Percentiles rank a stretch among this genome's conserved stretches.
Evolutionary conservation across 2,888 invertebrate species (phyloP).

Genomic region (Coleophora deauratella): DNA sequence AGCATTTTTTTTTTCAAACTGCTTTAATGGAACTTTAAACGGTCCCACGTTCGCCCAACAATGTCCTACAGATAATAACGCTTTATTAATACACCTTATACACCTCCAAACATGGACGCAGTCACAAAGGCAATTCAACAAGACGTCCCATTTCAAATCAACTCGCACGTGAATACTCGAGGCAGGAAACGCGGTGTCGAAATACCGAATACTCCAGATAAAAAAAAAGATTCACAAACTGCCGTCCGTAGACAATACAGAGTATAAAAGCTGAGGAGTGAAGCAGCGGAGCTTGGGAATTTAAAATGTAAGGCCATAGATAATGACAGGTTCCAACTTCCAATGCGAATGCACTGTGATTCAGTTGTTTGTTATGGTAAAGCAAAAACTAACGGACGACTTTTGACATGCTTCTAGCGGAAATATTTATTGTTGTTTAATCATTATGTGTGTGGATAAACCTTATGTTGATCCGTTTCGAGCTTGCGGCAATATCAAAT

Average conservation of each 20-base stretch:
- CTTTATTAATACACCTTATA: slow-evolving; percentile 52
- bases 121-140: slow-evolving; percentile 66
- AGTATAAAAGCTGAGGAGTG: slow-evolving; percentile 37
- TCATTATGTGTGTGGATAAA: too few relatives aligned
- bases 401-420: background rate
- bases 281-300: slow-evolving; percentile 26
- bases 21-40: slow-evolving; percentile 16
- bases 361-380: background rate
- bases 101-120: slow-evolving; percentile 49
- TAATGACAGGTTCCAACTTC: slow-evolving; percentile 19
- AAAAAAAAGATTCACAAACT: slow-evolving; percentile 38
- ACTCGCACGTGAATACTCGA: slow-evolving; percentile 41
- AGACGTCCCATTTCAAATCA: slow-evolving; percentile 41
- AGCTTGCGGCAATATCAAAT: too few relatives aligned
- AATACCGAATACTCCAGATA: slow-evolving; percentile 30
- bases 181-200: slow-evolving; percentile 70
- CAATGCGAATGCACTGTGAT: background rate
- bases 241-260: slow-evolving; percentile 38
- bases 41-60: slow-evolving; percentile 42
- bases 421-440: slow-evolving; percentile 1
- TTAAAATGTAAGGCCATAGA: slow-evolving; percentile 18
- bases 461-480: too few relatives aligned
- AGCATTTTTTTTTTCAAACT: slow-evolving; percentile 16
- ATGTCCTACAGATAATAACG: slow-evolving; percentile 25
- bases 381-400: background rate